These are phyloP conservation scores for Patiria miniata DNA, from an alignment of 35 echinoderm and acorn worm genomes.

Conservation along the genomic window DNA sequence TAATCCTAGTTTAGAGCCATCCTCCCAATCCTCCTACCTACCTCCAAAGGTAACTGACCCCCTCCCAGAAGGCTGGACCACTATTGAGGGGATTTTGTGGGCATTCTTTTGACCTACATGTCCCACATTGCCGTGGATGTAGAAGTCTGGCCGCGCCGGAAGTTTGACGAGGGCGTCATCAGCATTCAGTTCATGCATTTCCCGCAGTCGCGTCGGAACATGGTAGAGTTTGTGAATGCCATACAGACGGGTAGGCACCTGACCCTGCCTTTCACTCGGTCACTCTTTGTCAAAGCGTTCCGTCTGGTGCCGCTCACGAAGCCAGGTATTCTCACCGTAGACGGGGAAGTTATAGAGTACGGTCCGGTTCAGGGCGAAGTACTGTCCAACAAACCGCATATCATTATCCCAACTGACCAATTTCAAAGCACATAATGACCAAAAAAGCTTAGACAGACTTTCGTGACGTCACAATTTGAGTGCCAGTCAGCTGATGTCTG, in stretches of 20 bases:
- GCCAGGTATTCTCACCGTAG: conserved; percentile 80
- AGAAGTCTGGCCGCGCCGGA: conserved; percentile 60
- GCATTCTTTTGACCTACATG: conserved; percentile 63
- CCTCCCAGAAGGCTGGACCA: conserved; percentile 74
- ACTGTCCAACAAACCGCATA: conserved; percentile 47
- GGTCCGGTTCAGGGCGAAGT: conserved; percentile 86
- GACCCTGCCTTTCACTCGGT: conserved; percentile 1
- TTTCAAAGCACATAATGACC: too few relatives aligned
- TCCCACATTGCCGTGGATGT: conserved; percentile 84
- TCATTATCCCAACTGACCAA: conserved; percentile 23
- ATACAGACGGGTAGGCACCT: conserved; percentile 70
- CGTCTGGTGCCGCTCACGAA: conserved; percentile 72
- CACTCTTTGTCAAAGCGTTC: conserved; percentile 72
- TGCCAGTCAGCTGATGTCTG: too few relatives aligned
- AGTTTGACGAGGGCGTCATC: conserved; percentile 85
- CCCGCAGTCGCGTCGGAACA: conserved; percentile 24
- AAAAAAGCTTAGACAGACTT: too few relatives aligned
- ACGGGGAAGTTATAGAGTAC: conserved; percentile 85
- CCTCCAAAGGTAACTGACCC: conserved; percentile 66
- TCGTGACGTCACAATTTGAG: too few relatives aligned
- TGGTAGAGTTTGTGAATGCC: conserved; percentile 46
- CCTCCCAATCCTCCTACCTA: neutral
- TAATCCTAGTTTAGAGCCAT: neutral
- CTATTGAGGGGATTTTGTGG: conserved; percentile 83
- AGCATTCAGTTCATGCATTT: conserved; percentile 70